A percentile compares a stretch with the other conserved stretches of the same genome.
phyloP scores from a whole-genome alignment of 2,888 invertebrate species.

The Campoplex capitator region DNA sequence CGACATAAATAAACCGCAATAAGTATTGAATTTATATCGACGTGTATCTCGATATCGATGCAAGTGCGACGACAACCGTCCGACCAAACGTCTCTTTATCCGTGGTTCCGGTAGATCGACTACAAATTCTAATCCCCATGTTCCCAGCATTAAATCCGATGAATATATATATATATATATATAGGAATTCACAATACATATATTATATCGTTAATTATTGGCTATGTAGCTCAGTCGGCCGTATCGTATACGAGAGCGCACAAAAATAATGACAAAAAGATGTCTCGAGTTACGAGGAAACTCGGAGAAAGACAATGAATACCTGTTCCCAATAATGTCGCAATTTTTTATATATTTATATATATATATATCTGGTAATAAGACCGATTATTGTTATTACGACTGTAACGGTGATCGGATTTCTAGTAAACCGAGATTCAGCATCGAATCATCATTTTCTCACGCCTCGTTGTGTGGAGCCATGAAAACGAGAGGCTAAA shows the following conservation, averaged over 20 bases:
- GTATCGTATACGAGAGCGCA: slow-evolving; percentile 30
- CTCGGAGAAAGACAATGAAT: slow-evolving; percentile 45
- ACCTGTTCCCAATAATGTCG: slow-evolving; percentile 22
- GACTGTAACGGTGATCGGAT: slow-evolving; percentile 18
- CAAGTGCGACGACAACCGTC: slow-evolving; percentile 7
- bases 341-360: neutral
- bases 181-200: neutral
- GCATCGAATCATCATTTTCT: slow-evolving; percentile 26
- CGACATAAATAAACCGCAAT: slow-evolving; percentile 15
- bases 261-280: slow-evolving; percentile 31
- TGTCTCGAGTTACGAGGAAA: slow-evolving; percentile 49
- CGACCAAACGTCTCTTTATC: slow-evolving; percentile 37
- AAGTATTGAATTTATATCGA: slow-evolving; percentile 22
- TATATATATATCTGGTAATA: slow-evolving; percentile 10
- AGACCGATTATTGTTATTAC: slow-evolving; percentile 7
- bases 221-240: slow-evolving; percentile 42
- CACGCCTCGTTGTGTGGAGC: slow-evolving; percentile 7
- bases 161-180: too few species aligned
- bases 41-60: slow-evolving; percentile 19
- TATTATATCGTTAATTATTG: slow-evolving; percentile 14
- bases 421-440: slow-evolving; percentile 17
- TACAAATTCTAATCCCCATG: slow-evolving; percentile 49
- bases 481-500: slow-evolving; percentile 13
- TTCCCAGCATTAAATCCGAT: slow-evolving; percentile 33
- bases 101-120: slow-evolving; percentile 52